A percentile compares a stretch with the other conserved stretches of the same genome.
phyloP scores from a whole-genome alignment of 2,888 invertebrate genomes.

The Cheilosia impressa region DNA sequence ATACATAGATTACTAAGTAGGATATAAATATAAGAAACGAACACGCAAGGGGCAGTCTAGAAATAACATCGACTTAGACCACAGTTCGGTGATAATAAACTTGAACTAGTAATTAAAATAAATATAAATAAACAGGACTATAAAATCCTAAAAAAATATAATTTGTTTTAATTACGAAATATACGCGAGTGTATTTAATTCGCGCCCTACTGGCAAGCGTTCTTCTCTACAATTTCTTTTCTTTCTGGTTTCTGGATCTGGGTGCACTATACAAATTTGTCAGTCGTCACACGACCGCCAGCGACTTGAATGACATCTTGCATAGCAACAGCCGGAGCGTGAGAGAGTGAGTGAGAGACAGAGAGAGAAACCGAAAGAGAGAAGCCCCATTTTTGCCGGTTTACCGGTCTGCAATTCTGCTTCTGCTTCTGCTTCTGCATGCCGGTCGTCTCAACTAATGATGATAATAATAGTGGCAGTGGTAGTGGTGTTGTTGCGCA shows the following conservation, averaged over 20 bases:
- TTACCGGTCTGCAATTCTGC: conserved; percentile 27
- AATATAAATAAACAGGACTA: no score
- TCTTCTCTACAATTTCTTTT: conserved; percentile 39
- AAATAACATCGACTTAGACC: no score
- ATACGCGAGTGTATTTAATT: no score
- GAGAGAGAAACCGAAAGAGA: conserved; percentile 30
- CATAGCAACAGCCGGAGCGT: conserved; percentile 30
- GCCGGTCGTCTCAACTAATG: conserved; percentile 61
- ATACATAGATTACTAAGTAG: no score
- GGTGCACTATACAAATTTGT: conserved; percentile 68
- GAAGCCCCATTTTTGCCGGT: conserved; percentile 53
- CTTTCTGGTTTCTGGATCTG: conserved; percentile 26
- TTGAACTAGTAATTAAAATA: no score
- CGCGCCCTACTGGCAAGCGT: not conserved
- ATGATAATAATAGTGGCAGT: conserved; percentile 49
- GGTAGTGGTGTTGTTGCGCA: conserved; percentile 60
- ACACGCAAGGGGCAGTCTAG: no score
- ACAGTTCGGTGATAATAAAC: no score
- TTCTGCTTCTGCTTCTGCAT: no score
- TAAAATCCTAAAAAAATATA: no score
- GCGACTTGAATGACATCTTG: conserved; percentile 54
- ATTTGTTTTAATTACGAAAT: no score
- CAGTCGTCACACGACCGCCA: conserved; percentile 64
- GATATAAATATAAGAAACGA: no score
- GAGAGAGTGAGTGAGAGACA: conserved; percentile 8